Evolutionary conservation across 2,797 vertebrate genomes (phyloP).

Genomic region (Cossypha dichroa): DNA sequence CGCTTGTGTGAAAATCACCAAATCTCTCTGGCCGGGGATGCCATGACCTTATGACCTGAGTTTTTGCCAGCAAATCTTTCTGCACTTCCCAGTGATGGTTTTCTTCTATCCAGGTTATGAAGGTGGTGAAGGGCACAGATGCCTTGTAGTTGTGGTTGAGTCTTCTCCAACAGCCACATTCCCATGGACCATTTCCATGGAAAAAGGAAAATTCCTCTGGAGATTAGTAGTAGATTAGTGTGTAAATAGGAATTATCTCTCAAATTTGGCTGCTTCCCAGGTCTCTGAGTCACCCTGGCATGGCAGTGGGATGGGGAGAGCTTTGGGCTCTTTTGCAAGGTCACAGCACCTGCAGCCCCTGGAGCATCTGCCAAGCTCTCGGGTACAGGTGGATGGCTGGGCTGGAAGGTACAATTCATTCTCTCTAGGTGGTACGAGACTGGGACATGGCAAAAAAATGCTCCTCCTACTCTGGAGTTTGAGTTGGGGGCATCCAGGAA

Average conservation of each 20-base stretch:
- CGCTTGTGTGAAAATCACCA: conserved; percentile 1
- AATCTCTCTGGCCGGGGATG: background rate
- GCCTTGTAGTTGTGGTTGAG: background rate
- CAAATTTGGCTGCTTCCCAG: background rate
- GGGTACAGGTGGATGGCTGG: background rate
- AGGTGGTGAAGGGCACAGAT: background rate
- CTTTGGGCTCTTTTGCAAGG: background rate
- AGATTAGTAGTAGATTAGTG: background rate
- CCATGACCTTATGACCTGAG: background rate
- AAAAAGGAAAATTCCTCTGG: conserved; percentile 26
- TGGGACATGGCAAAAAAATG: background rate
- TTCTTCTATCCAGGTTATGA: background rate
- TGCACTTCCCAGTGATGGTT: background rate
- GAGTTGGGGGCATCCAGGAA: background rate
- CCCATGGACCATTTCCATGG: background rate
- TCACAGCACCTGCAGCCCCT: background rate
- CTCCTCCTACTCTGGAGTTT: background rate
- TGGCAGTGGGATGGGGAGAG: background rate
- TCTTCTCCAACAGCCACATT: background rate
- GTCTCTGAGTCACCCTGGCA: conserved; percentile 7
- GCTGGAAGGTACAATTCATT: background rate
- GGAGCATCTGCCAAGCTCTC: background rate
- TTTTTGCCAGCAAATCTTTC: background rate
- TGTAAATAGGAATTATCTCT: conserved; percentile 33
- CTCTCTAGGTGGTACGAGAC: background rate